Evolutionary conservation across 2,113 vertebrate species (phyloP).

Genomic region (Eptesicus fuscus): DNA sequence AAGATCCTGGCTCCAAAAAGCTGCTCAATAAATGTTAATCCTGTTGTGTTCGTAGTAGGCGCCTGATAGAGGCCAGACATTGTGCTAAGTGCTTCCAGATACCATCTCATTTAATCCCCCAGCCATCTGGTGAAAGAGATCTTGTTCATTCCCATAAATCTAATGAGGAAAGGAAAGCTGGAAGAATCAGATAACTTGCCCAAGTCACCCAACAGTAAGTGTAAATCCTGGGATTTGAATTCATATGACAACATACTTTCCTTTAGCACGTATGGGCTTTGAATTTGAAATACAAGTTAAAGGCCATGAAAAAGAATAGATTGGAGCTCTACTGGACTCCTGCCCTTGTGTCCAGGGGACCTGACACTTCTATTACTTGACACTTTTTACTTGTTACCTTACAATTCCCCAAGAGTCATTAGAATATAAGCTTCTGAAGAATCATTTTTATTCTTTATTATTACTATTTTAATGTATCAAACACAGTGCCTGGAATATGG

Average conservation of each 20-base stretch:
- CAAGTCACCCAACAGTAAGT: neutral
- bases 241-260: neutral
- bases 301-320: neutral
- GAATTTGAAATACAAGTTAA: neutral
- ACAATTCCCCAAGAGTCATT: neutral
- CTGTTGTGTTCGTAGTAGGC: neutral
- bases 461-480: neutral
- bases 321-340: neutral
- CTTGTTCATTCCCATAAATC: neutral
- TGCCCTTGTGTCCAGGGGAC: neutral
- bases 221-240: constrained; percentile 20
- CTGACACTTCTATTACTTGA: neutral
- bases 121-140: neutral
- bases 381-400: neutral
- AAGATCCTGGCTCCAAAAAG: neutral
- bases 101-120: neutral
- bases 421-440: neutral
- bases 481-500: neutral
- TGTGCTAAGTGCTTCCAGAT: neutral
- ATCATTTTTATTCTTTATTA: neutral
- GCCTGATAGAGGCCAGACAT: neutral
- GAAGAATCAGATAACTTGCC: neutral
- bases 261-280: neutral
- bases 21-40: neutral
- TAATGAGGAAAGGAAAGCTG: constrained; percentile 10